Evolutionary conservation across 2,113 vertebrate species (phyloP).

Genomic region (Lichenostomus cassidix): DNA sequence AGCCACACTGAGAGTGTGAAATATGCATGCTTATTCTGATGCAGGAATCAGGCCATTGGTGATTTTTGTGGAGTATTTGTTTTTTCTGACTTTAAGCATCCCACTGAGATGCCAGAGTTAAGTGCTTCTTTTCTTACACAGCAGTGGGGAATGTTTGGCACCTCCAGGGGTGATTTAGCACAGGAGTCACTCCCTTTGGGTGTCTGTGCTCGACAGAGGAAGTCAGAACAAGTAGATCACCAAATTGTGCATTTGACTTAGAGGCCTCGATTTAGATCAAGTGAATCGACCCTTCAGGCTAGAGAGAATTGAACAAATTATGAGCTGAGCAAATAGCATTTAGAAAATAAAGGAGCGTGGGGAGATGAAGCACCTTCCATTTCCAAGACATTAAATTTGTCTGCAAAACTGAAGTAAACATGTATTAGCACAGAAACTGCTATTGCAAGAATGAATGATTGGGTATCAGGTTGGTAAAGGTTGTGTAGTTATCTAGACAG

Average conservation of each 20-base stretch:
- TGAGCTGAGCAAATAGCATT: neutral
- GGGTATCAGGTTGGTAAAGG: neutral
- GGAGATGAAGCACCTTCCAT: neutral
- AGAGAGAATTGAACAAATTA: neutral
- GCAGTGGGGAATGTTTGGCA: neutral
- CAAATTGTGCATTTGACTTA: neutral
- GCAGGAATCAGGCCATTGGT: neutral
- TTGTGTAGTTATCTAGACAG: neutral
- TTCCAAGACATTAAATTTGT: neutral
- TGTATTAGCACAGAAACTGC: neutral
- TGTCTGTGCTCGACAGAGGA: neutral
- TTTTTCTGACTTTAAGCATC: neutral
- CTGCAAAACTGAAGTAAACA: neutral
- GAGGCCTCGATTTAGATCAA: neutral
- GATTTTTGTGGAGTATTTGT: neutral
- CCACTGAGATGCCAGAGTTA: neutral
- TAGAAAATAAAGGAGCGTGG: neutral
- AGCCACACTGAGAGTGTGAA: neutral
- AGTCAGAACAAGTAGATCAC: neutral
- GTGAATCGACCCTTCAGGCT: neutral
- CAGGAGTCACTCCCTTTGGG: accelerated
- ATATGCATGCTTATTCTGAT: neutral
- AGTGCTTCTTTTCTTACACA: neutral
- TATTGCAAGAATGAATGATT: neutral
- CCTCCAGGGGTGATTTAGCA: neutral